Evolutionary conservation across 2,797 vertebrate genomes (phyloP), one percentile per base, ranked within the genome.

Genomic region (Sphenopsis melanotis): DNA sequence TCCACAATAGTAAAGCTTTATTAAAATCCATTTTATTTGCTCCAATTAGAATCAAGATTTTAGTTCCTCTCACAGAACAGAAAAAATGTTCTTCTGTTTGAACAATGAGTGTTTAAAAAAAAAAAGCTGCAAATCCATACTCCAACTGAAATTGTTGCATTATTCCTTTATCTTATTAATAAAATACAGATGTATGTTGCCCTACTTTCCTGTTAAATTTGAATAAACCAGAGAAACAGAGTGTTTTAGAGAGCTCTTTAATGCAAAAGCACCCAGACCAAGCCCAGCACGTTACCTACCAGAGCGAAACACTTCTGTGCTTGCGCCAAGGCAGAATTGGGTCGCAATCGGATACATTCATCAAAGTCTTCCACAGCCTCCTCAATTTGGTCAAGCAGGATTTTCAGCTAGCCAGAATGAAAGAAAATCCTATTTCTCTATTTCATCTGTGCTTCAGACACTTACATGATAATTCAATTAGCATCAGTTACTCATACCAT

Each of bases 301-400:
- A 99, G 97, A 53, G 99, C 99, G 17, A 99, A 99, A 96, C 99
- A 99, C 85, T 99, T 99, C 97, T 99, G 99, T 70, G 99, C 99
- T 97, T 99, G 99, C 6, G 99, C 99, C 83, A 99, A 98, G 81
- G 99, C 99, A 57, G 99, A 99, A 97, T 99, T 99, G 0, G 99
- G 99, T 85, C 99, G 98, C 95, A 99, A 98, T 70, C 98, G 96
- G 97, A 99, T 99, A 97, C 99, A 99, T 98, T 99, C 99, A 95
- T 99, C 99, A 94, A 99, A 99, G 97, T 99, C 99, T 83, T 98
- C 98, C 65, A 99, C 99, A 10, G 99, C 99, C 96, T 99, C 99
- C 74, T 99, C 99, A 81, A 99, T 99, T 97, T 99, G 99, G 98
- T 99, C 99, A 95, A 99, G 98, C 75, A 99, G 97, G 96, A 99